phyloP scores from a whole-genome alignment of 92 coral and sea anemone genomes.

The Phenganax marumi region DNA sequence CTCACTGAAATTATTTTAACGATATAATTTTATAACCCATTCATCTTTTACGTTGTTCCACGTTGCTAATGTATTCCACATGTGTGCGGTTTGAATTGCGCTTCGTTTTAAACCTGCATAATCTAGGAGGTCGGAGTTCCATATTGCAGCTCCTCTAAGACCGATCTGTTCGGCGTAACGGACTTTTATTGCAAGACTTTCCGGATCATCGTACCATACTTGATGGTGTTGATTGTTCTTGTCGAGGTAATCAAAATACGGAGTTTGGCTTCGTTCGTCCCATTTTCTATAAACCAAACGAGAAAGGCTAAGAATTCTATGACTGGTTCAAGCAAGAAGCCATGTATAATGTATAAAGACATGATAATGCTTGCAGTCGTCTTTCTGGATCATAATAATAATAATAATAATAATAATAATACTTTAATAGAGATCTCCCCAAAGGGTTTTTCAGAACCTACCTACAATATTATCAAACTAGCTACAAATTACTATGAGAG shows the following conservation, averaged over 20 bases:
- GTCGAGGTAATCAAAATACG: conserved; percentile 78
- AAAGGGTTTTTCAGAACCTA: too few species aligned
- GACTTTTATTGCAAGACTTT: conserved; percentile 67
- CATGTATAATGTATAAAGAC: too few species aligned
- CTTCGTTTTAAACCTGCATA: conserved; percentile 70
- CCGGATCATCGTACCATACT: conserved; percentile 86
- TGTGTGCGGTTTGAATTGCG: conserved; percentile 54
- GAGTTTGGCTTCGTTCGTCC: conserved; percentile 63
- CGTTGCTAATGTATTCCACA: conserved; percentile 72
- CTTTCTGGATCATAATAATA: too few species aligned
- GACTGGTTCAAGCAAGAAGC: too few species aligned
- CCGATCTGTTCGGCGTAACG: conserved; percentile 53
- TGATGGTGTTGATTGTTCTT: conserved; percentile 69
- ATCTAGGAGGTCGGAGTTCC: conserved; percentile 93
- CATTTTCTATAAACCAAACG: conserved; percentile 45
- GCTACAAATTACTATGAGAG: too few species aligned
- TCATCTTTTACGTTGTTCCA: not conserved
- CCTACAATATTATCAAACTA: too few species aligned
- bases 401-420: too few species aligned
- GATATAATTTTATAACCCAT: too few species aligned
- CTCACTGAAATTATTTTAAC: too few species aligned
- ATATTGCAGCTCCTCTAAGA: conserved; percentile 84
- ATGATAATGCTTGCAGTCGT: too few species aligned
- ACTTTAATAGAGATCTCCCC: too few species aligned
- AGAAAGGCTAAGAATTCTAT: too few species aligned